phyloP scores from a whole-genome alignment of 2,113 vertebrate genomes.

The Amia ocellicauda region DNA sequence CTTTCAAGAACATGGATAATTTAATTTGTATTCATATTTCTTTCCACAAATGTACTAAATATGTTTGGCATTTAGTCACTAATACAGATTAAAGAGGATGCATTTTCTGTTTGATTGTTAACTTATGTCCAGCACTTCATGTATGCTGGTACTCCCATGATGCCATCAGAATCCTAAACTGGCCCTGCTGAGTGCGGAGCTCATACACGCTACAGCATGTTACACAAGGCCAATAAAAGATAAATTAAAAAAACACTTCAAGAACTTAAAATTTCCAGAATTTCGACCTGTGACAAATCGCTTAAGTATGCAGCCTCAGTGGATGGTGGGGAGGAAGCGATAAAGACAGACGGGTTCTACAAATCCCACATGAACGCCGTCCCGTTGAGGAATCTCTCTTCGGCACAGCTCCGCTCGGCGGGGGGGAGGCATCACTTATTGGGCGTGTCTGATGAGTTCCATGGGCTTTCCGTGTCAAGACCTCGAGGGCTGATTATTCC shows the following conservation, averaged over 20 bases:
- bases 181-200: neutral
- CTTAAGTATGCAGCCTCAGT: slow-evolving; percentile 15
- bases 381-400: slow-evolving; percentile 8
- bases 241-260: neutral
- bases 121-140: slow-evolving; percentile 5
- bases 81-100: neutral
- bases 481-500: too few species aligned
- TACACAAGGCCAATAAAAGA: slow-evolving; percentile 5
- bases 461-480: slow-evolving; percentile 18
- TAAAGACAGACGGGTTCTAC: slow-evolving; percentile 27
- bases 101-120: neutral
- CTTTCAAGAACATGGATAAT: too few species aligned
- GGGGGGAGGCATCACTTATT: slow-evolving; percentile 19
- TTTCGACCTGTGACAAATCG: slow-evolving; percentile 25
- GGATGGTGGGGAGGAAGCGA: neutral
- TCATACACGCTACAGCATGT: neutral
- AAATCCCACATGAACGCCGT: slow-evolving; percentile 9
- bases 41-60: too few species aligned
- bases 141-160: neutral
- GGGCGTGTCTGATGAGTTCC: slow-evolving; percentile 21
- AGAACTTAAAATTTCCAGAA: slow-evolving; percentile 8
- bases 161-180: neutral
- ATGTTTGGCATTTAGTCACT: too few species aligned
- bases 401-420: neutral
- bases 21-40: too few species aligned